phyloP scores from a whole-genome alignment of 53 echinoderm and acorn worm species.

The Temnopleurus reevesii region DNA sequence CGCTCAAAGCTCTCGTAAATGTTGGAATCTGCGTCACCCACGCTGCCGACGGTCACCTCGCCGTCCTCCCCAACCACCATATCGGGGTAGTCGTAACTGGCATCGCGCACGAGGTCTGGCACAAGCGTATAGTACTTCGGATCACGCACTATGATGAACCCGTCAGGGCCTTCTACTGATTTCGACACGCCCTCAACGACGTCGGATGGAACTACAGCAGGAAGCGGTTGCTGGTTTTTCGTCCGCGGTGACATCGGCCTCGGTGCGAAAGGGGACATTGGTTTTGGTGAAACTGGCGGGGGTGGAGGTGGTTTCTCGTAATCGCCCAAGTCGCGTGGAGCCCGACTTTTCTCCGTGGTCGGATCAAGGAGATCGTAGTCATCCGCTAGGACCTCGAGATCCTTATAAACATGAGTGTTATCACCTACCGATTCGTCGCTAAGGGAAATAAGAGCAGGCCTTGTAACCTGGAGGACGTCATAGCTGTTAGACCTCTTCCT shows the following conservation, averaged over 20 bases:
- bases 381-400: not conserved
- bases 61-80: not conserved
- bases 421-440: not conserved
- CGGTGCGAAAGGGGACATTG: slow-evolving; percentile 27
- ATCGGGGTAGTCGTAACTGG: slow-evolving; percentile 53
- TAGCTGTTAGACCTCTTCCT: not conserved
- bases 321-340: slow-evolving; percentile 16
- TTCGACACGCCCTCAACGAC: not conserved
- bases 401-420: slow-evolving; percentile 12
- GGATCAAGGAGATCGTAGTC: slow-evolving; percentile 36
- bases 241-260: slow-evolving; percentile 26
- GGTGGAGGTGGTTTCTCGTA: slow-evolving; percentile 6
- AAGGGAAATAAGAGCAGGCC: not conserved
- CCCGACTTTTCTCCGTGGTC: not conserved
- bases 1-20: slow-evolving; percentile 53
- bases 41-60: not conserved
- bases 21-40: slow-evolving; percentile 37
- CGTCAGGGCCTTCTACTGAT: not conserved
- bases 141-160: not conserved
- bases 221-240: not conserved
- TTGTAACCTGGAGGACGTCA: not conserved
- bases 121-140: slow-evolving; percentile 51
- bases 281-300: slow-evolving; percentile 34
- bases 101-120: slow-evolving; percentile 38
- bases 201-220: not conserved